Conservation (phyloP, 1,140 invertebrate species). For the Calliphora vicina region DNA sequence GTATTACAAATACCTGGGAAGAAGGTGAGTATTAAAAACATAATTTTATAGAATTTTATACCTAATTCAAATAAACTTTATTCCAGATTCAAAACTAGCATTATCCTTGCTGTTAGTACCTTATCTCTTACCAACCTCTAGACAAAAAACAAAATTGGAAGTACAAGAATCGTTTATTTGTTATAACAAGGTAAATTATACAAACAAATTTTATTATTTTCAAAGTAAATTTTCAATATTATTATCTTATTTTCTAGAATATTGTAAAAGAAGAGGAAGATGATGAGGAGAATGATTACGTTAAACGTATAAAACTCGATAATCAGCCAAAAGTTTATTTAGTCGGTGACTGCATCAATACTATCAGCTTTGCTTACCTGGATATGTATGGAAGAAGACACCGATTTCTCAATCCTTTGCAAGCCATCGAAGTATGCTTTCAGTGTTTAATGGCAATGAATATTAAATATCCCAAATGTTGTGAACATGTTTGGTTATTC, state of each 20-base stretch:
- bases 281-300: too few relatives aligned
- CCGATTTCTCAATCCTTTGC: neutral
- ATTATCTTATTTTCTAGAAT: neutral
- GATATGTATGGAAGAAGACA: neutral
- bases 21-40: neutral
- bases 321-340: neutral
- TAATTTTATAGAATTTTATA: too few relatives aligned
- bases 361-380: neutral
- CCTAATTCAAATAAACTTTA: too few relatives aligned
- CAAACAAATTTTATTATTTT: neutral
- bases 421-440: constrained; percentile 9
- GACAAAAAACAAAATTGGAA: neutral
- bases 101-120: neutral
- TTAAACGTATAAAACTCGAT: neutral
- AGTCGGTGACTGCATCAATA: neutral
- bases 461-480: neutral
- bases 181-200: neutral
- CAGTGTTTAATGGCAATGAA: constrained; percentile 6
- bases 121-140: neutral
- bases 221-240: neutral
- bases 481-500: neutral
- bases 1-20: neutral
- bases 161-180: neutral
- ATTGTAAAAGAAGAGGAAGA: neutral
- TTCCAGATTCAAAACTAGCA: constrained; percentile 11